These are phyloP conservation scores for Danio kyathit DNA, from an alignment of 2,797 vertebrate genomes.

Conservation along the genomic window DNA sequence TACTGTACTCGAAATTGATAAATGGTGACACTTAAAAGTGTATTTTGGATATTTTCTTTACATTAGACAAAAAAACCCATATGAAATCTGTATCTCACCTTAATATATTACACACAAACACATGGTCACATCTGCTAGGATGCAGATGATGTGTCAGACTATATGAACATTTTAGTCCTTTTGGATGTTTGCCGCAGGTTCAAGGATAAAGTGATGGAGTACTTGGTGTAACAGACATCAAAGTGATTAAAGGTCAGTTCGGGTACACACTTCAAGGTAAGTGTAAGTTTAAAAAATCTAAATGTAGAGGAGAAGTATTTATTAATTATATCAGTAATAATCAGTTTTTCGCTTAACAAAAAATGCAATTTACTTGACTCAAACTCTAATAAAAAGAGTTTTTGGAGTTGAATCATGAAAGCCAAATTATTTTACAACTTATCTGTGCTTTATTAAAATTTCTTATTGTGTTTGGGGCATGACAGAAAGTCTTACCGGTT, in stretches of 20 bases:
- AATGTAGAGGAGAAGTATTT: too few relatives aligned
- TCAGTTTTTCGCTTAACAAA: too few relatives aligned
- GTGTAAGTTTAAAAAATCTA: neutral
- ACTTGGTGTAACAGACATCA: neutral
- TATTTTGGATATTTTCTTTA: too few relatives aligned
- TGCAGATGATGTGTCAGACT: slow-evolving; percentile 33
- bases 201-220: slow-evolving; percentile 10
- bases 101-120: too few relatives aligned
- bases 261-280: neutral
- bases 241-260: slow-evolving; percentile 29
- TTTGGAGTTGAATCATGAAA: neutral
- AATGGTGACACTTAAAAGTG: too few relatives aligned
- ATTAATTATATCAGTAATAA: too few relatives aligned
- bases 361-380: too few relatives aligned
- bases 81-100: too few relatives aligned
- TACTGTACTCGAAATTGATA: too few relatives aligned
- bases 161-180: slow-evolving; percentile 18
- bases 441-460: neutral
- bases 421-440: too few relatives aligned
- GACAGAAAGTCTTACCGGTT: neutral
- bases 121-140: slow-evolving; percentile 1
- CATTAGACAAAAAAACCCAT: too few relatives aligned
- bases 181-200: slow-evolving; percentile 19
- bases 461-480: neutral
- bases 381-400: too few relatives aligned